These are phyloP conservation scores for Calameuta filiformis DNA, from an alignment of 2,888 invertebrate genomes.

Conservation along the genomic window DNA sequence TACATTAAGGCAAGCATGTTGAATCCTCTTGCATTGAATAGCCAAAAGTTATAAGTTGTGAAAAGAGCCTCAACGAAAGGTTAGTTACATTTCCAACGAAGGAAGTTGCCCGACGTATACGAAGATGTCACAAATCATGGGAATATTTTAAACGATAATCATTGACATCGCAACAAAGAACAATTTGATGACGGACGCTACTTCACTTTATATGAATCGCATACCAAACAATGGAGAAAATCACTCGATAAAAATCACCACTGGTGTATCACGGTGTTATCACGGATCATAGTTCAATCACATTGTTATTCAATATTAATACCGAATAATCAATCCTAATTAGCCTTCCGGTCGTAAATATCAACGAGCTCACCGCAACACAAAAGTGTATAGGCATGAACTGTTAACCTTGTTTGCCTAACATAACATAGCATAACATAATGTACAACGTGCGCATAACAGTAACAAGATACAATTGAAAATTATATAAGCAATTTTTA, in stretches of 20 bases:
- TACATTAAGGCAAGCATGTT: too few relatives aligned
- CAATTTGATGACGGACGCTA: background rate
- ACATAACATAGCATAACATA: background rate
- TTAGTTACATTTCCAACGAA: too few relatives aligned
- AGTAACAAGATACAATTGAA: background rate
- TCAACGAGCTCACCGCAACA: background rate
- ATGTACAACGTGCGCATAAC: background rate
- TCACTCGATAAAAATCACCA: background rate
- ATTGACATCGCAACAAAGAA: background rate
- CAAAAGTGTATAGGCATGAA: background rate
- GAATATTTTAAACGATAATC: background rate
- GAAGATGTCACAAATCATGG: background rate
- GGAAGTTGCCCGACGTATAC: background rate
- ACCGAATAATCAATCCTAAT: background rate
- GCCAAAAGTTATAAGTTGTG: too few relatives aligned
- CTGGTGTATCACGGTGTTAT: background rate
- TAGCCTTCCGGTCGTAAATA: background rate
- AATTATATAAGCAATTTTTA: background rate
- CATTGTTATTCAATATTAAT: slow-evolving; percentile 7
- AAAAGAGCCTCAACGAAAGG: too few relatives aligned
- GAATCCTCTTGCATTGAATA: too few relatives aligned
- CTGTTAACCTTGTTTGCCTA: background rate
- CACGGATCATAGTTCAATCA: slow-evolving; percentile 1
- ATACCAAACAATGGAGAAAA: background rate
- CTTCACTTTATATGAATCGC: background rate